Evolutionary conservation across 1,140 invertebrate genomes (phyloP).

Genomic region (Caenorhabditis remanei): DNA sequence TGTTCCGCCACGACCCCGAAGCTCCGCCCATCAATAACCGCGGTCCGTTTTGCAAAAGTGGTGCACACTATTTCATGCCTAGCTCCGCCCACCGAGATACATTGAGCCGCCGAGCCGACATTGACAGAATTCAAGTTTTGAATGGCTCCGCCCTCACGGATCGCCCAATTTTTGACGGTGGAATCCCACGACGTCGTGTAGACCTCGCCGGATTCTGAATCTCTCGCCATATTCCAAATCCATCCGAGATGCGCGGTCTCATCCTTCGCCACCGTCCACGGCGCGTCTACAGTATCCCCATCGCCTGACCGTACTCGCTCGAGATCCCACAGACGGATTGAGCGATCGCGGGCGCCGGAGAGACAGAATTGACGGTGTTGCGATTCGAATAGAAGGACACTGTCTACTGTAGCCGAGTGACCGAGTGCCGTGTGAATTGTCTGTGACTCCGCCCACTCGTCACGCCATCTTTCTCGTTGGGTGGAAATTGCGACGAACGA

Average conservation of each 20-base stretch:
- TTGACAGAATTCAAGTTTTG: background rate
- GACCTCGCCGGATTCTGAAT: background rate
- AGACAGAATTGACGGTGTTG: slow-evolving; percentile 61
- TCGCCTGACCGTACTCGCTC: background rate
- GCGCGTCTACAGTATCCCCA: background rate
- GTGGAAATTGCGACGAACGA: background rate
- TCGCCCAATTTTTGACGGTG: background rate
- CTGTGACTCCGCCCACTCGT: slow-evolving; percentile 1
- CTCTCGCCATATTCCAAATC: slow-evolving; percentile 24
- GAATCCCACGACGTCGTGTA: slow-evolving; percentile 40
- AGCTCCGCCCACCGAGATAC: background rate
- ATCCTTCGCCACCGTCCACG: slow-evolving; percentile 19
- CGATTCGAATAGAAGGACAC: slow-evolving; percentile 61
- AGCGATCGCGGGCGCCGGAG: slow-evolving; percentile 65
- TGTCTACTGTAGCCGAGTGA: slow-evolving; percentile 66
- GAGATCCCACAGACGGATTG: slow-evolving; percentile 67
- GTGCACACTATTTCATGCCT: background rate
- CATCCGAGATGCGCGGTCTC: slow-evolving; percentile 8
- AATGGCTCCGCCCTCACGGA: background rate
- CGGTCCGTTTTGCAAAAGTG: background rate
- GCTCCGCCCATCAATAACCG: background rate
- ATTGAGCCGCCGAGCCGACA: slow-evolving; percentile 11
- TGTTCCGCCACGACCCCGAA: background rate
- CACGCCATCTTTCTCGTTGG: background rate
- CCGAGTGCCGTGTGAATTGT: background rate